Evolutionary conservation across 2,113 vertebrate genomes (phyloP).

Genomic region (Calidris pugnax): DNA sequence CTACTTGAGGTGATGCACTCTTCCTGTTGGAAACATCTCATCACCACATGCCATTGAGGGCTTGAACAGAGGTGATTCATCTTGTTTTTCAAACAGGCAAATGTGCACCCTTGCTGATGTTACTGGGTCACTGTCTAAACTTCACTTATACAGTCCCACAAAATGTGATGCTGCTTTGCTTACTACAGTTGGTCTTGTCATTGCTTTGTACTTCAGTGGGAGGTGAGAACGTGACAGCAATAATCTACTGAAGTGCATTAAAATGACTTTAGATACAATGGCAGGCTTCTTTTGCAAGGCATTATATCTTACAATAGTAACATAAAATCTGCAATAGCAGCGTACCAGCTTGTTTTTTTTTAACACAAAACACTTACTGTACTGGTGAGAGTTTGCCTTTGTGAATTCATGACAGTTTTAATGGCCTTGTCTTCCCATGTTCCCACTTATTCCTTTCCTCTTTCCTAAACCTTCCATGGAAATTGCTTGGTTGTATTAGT

Average conservation of each 20-base stretch:
- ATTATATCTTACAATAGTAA: background rate
- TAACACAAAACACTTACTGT: background rate
- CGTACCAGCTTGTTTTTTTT: background rate
- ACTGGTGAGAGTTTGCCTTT: background rate
- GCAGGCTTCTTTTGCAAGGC: background rate
- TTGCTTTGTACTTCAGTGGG: background rate
- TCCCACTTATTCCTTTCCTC: background rate
- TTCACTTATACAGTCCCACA: background rate
- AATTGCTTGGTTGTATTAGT: background rate
- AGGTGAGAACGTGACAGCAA: background rate
- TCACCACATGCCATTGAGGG: fast-evolving
- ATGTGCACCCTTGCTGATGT: background rate
- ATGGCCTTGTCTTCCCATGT: background rate
- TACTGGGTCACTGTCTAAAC: background rate
- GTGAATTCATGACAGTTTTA: background rate
- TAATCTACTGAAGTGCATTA: background rate
- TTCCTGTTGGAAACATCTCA: background rate
- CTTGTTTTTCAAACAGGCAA: background rate
- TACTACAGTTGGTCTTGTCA: background rate
- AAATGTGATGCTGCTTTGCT: background rate
- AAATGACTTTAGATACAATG: background rate
- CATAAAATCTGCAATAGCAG: background rate
- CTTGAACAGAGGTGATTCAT: background rate
- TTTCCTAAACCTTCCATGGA: background rate
- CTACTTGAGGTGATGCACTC: background rate